Percentiles rank a stretch among this genome's conserved stretches.
Conservation (phyloP, 2,113 vertebrate species). For the Myiozetetes cayanensis region DNA sequence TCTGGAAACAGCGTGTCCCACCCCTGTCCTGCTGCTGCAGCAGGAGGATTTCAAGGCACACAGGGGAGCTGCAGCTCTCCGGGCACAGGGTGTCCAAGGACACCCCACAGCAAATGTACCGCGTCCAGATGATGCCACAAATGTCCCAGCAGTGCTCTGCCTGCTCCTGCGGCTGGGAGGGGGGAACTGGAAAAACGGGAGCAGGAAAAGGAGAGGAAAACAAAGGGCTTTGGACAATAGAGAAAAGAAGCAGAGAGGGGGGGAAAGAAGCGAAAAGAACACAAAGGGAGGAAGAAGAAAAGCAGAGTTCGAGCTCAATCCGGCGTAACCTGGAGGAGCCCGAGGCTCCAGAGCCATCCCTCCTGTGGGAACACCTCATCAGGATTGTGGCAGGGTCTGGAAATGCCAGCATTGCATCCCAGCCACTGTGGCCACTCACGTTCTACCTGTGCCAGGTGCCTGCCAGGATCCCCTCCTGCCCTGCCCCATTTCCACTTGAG, state of each 20-base stretch:
- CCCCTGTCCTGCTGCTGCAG: neutral
- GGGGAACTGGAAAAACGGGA: neutral
- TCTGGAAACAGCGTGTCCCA: neutral
- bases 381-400: rapidly evolving
- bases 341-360: rapidly evolving
- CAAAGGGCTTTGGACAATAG: neutral
- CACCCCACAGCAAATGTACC: neutral
- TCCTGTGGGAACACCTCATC: neutral
- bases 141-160: neutral
- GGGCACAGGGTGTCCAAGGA: neutral
- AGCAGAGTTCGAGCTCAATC: neutral
- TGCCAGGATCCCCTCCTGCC: neutral
- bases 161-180: neutral
- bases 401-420: neutral
- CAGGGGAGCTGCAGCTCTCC: neutral
- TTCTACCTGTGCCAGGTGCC: neutral
- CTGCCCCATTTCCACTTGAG: neutral
- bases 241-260: rapidly evolving
- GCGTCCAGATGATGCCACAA: neutral
- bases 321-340: neutral
- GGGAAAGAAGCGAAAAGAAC: neutral
- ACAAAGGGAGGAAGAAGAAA: neutral
- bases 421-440: rapidly evolving
- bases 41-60: rapidly evolving
- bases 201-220: neutral